Conservation (phyloP, 2,797 vertebrate genomes). For the Cebuella pygmaea region DNA sequence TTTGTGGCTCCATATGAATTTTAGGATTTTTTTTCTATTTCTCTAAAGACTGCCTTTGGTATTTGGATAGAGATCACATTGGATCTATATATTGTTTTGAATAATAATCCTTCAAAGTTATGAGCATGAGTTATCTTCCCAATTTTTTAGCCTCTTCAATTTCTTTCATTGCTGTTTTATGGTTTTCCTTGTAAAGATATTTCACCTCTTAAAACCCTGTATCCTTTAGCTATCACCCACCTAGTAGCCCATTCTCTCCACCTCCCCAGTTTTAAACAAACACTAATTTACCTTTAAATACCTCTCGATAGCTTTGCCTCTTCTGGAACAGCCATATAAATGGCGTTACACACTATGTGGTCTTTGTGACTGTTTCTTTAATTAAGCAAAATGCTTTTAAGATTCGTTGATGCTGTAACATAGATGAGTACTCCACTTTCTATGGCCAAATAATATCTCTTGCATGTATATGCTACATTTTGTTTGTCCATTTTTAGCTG, state of each 20-base stretch:
- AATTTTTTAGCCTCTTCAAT: background rate
- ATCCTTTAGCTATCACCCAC: background rate
- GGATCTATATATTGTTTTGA: background rate
- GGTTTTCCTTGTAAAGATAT: background rate
- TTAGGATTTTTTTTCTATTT: background rate
- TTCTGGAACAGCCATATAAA: background rate
- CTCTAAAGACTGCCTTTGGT: background rate
- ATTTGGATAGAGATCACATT: too few species aligned
- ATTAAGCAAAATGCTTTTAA: slow-evolving; percentile 15
- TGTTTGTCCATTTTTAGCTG: background rate
- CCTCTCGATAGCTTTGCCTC: background rate
- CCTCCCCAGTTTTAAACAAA: background rate
- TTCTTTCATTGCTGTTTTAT: background rate
- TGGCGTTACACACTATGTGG: background rate
- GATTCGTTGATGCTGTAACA: background rate
- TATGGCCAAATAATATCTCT: background rate
- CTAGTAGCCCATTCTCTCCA: background rate
- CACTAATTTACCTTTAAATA: background rate
- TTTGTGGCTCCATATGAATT: background rate
- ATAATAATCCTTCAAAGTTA: background rate
- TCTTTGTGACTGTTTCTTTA: background rate
- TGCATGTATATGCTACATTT: background rate
- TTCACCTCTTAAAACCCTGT: background rate
- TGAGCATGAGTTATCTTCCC: background rate
- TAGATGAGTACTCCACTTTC: background rate